Conservation (phyloP, 2,797 vertebrate species). For the Orestias chungarensis region DNA sequence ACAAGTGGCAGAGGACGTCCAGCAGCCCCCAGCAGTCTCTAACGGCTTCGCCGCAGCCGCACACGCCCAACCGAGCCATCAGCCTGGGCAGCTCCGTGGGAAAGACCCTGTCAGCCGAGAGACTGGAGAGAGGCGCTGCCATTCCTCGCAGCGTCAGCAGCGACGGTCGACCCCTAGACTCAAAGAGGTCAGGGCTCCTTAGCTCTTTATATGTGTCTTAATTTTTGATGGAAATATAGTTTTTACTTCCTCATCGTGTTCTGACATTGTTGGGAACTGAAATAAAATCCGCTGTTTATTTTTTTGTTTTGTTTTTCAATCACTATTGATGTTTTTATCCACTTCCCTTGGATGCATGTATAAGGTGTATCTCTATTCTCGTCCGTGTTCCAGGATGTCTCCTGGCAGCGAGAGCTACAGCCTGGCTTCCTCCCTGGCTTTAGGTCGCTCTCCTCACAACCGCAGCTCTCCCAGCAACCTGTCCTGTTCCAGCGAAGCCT, state of each 20-base stretch:
- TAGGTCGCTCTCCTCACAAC: slow-evolving; percentile 91
- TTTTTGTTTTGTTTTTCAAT: slow-evolving; percentile 26
- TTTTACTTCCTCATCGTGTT: slow-evolving; percentile 8
- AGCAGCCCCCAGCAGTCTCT: slow-evolving; percentile 87
- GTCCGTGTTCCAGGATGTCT: slow-evolving; percentile 85
- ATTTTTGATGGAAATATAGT: no score
- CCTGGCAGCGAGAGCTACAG: slow-evolving; percentile 94
- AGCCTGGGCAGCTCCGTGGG: slow-evolving; percentile 87
- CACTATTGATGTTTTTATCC: neutral
- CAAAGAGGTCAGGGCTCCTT: slow-evolving; percentile 82
- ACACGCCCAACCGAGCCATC: slow-evolving; percentile 87
- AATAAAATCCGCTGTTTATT: slow-evolving; percentile 23
- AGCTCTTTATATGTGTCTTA: neutral
- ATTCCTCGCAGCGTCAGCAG: slow-evolving; percentile 99
- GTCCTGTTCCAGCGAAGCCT: slow-evolving; percentile 94
- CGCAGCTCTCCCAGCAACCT: slow-evolving; percentile 96
- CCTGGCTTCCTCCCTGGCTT: slow-evolving; percentile 90
- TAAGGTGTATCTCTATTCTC: slow-evolving; percentile 11
- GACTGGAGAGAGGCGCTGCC: slow-evolving; percentile 87
- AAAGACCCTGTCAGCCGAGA: slow-evolving; percentile 86
- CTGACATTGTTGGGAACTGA: slow-evolving; percentile 21
- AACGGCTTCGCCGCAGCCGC: slow-evolving; percentile 85
- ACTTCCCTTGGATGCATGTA: slow-evolving; percentile 16
- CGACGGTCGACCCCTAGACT: slow-evolving; percentile 92
- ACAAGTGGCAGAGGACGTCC: slow-evolving; percentile 96